phyloP scores from a whole-genome alignment of 2,797 vertebrate species.

The Acipenser ruthenus region DNA sequence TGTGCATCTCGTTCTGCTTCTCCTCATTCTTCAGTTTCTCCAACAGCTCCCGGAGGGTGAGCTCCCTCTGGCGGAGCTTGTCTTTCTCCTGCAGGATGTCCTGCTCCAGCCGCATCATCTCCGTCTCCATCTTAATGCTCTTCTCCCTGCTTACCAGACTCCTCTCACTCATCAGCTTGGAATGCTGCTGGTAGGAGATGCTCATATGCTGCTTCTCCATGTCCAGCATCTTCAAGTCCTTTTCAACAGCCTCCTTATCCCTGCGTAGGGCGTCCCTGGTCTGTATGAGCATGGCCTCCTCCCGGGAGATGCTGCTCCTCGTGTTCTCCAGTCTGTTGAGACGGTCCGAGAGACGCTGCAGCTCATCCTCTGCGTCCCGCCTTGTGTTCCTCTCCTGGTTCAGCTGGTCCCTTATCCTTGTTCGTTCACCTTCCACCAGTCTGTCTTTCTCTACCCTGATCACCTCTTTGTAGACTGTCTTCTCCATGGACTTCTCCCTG shows the following conservation, averaged over 20 bases:
- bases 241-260: constrained; percentile 64
- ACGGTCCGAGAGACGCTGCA: constrained; percentile 55
- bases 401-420: constrained; percentile 67
- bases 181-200: constrained; percentile 71
- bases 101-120: constrained; percentile 67
- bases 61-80: constrained; percentile 69
- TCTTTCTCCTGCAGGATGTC: constrained; percentile 81
- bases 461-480: constrained; percentile 86
- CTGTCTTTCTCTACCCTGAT: constrained; percentile 87
- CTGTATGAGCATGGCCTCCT: constrained; percentile 59
- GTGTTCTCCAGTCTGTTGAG: constrained; percentile 60
- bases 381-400: constrained; percentile 65
- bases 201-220: constrained; percentile 62
- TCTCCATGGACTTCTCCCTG: constrained; percentile 81
- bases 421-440: constrained; percentile 67
- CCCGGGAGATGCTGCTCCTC: constrained; percentile 54
- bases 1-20: constrained; percentile 68
- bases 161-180: constrained; percentile 67
- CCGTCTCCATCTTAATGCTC: constrained; percentile 63
- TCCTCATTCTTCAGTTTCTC: constrained; percentile 61
- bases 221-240: constrained; percentile 63
- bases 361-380: constrained; percentile 63
- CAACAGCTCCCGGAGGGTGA: constrained; percentile 66
- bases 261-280: constrained; percentile 52
- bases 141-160: constrained; percentile 66